These are phyloP conservation scores for Solea solea DNA, from an alignment of 2,113 vertebrate genomes.

Conservation along the genomic window DNA sequence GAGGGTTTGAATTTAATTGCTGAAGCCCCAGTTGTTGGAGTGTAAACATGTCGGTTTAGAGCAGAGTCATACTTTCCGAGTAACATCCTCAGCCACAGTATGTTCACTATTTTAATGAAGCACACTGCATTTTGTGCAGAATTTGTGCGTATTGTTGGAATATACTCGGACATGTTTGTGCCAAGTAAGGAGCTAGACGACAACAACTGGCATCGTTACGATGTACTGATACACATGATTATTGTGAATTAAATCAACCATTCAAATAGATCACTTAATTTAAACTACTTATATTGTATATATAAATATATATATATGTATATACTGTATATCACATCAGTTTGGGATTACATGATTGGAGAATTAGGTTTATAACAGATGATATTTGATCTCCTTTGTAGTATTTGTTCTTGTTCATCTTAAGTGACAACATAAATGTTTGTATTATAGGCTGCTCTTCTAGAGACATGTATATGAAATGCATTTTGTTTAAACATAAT, in stretches of 20 bases:
- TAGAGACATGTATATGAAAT: neutral
- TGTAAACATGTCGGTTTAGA: neutral
- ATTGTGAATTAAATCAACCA: slow-evolving; percentile 22
- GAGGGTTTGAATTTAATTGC: slow-evolving; percentile 1
- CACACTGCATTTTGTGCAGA: neutral
- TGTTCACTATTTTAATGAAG: slow-evolving; percentile 5
- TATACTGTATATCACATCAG: neutral
- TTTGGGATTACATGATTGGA: neutral
- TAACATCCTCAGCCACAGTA: neutral
- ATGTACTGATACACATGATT: slow-evolving; percentile 4
- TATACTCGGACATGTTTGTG: neutral
- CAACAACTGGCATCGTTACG: neutral
- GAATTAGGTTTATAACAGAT: neutral
- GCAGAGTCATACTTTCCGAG: no score
- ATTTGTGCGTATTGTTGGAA: neutral
- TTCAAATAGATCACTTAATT: neutral
- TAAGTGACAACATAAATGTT: slow-evolving; percentile 25
- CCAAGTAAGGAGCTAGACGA: neutral
- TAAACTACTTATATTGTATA: no score
- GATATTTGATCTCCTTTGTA: neutral
- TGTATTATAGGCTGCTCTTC: slow-evolving; percentile 24
- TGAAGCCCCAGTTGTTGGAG: neutral
- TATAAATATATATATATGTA: no score
- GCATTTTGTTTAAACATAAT: slow-evolving; percentile 1
- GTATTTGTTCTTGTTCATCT: neutral